Conservation (phyloP, 2,113 vertebrate genomes). For the Bungarus multicinctus region DNA sequence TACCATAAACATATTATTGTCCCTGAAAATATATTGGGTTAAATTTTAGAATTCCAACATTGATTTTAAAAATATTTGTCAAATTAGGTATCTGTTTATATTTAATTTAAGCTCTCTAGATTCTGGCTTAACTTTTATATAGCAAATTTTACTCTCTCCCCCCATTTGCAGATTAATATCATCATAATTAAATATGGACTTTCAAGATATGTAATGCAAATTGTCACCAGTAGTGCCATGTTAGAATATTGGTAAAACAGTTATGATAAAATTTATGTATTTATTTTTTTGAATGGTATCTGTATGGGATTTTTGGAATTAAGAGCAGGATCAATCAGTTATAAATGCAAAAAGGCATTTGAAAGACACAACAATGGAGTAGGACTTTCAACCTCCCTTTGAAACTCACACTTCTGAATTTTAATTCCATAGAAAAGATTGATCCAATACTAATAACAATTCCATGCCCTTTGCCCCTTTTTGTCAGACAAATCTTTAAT, state of each 20-base stretch:
- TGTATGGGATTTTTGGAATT: background rate
- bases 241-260: background rate
- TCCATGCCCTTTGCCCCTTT: background rate
- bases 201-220: background rate
- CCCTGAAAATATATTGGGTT: background rate
- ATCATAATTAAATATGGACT: background rate
- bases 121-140: background rate
- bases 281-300: background rate
- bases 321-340: background rate
- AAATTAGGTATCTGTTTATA: background rate
- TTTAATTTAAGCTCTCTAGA: background rate
- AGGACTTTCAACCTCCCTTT: background rate
- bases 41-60: background rate
- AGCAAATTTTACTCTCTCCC: background rate
- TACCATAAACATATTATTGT: background rate
- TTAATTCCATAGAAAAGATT: background rate
- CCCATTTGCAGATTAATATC: background rate
- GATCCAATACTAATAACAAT: background rate
- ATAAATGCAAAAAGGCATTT: background rate
- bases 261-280: background rate
- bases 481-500: background rate
- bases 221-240: background rate
- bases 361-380: background rate
- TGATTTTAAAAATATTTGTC: background rate
- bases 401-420: background rate